Conservation (phyloP, 1,140 invertebrate genomes). For the Bombus fervidus region DNA sequence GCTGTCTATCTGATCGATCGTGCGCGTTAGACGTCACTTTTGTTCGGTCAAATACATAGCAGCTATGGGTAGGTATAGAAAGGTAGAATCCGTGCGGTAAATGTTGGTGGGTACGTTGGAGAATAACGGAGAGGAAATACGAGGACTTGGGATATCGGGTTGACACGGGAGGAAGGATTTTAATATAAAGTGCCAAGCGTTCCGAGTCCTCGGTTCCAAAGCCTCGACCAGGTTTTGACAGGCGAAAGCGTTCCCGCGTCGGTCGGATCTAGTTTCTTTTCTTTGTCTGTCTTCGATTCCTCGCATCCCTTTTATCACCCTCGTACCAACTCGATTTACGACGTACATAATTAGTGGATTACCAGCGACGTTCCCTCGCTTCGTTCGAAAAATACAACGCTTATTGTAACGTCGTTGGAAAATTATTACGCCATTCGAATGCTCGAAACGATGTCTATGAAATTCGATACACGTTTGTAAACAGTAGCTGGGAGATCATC, state of each 20-base stretch:
- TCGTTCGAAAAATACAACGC: neutral
- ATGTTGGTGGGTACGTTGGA: slow-evolving; percentile 25
- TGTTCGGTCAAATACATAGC: neutral
- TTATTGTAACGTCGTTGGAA: neutral
- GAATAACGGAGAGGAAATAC: slow-evolving; percentile 5
- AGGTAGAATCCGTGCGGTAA: neutral
- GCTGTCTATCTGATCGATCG: no score
- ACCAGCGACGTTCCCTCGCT: neutral
- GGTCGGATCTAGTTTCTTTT: slow-evolving; percentile 41
- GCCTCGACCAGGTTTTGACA: slow-evolving; percentile 22
- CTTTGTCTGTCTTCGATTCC: slow-evolving; percentile 15
- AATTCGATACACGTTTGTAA: no score
- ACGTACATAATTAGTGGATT: slow-evolving; percentile 12
- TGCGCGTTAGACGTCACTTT: neutral
- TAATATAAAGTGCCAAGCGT: slow-evolving; percentile 72
- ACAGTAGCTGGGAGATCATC: no score
- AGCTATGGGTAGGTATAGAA: neutral
- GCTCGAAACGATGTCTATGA: no score
- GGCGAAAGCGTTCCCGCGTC: slow-evolving; percentile 19
- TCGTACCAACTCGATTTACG: neutral
- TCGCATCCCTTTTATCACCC: neutral
- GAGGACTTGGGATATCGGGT: slow-evolving; percentile 10
- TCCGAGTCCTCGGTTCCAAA: slow-evolving; percentile 52
- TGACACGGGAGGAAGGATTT: slow-evolving; percentile 66
- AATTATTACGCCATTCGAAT: neutral